These are phyloP conservation scores for Notospermus geniculatus DNA, from an alignment of 1,140 invertebrate genomes.

Conservation along the genomic window DNA sequence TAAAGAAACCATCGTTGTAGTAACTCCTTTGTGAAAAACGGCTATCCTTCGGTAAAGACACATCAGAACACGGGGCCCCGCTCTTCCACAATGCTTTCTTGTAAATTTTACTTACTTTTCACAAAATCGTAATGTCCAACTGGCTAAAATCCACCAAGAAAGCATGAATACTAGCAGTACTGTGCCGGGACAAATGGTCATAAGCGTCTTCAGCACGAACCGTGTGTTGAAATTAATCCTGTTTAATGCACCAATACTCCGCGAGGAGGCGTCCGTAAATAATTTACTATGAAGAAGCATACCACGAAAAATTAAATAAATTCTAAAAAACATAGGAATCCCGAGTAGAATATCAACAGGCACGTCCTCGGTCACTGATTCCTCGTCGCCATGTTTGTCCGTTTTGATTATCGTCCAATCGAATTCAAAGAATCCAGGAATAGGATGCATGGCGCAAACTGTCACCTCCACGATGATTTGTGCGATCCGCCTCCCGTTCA, in stretches of 20 bases:
- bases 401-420: slow-evolving; percentile 81
- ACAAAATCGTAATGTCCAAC: slow-evolving; percentile 96
- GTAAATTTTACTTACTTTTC: slow-evolving; percentile 89
- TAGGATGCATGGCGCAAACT: slow-evolving; percentile 95
- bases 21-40: too few relatives aligned
- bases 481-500: slow-evolving; percentile 93
- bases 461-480: slow-evolving; percentile 90
- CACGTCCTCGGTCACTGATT: slow-evolving; percentile 29
- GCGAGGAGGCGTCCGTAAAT: slow-evolving; percentile 95
- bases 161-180: slow-evolving; percentile 97
- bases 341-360: slow-evolving; percentile 86
- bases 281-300: slow-evolving; percentile 99
- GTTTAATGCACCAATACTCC: slow-evolving; percentile 89
- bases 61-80: too few relatives aligned
- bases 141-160: slow-evolving; percentile 98
- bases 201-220: slow-evolving; percentile 98
- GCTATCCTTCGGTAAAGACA: too few relatives aligned
- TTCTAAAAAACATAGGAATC: slow-evolving; percentile 97
- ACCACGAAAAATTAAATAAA: slow-evolving; percentile 98
- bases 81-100: too few relatives aligned
- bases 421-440: slow-evolving; percentile 94
- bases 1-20: too few relatives aligned
- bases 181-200: slow-evolving; percentile 99
- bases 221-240: slow-evolving; percentile 99
- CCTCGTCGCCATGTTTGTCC: slow-evolving; percentile 59